Base-by-base conservation (phyloP, 92 coral and sea anemone species). In the Metridium senile region DNA sequence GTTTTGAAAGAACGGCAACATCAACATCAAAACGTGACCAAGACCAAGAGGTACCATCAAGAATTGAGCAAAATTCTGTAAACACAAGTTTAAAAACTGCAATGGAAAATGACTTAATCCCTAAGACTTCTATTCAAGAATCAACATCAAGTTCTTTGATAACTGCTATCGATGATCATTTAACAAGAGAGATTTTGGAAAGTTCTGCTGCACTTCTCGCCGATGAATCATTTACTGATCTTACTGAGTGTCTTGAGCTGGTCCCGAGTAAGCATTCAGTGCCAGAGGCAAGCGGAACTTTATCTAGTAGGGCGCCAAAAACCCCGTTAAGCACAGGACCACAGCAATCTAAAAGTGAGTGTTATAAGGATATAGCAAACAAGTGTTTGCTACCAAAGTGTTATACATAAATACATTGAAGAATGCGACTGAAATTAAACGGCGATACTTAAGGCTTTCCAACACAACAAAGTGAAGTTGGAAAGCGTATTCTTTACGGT, bases 121-220 rank as follows among this genome's bases (percentile, higher is more conserved):
- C 51, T 16, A 45, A 45, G 16, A n/a, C 73, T n/a, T n/a, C n/a
- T n/a, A n/a, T n/a, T n/a, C n/a, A n/a, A n/a, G n/a, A n/a, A n/a
- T n/a, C n/a, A 26, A 23, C 74, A 18, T 70, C 74, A 9, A 72
- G 25, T 54, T 34, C 54, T 31, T 8, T 29, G n/a, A 49, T 61
- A 26, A 51, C 65, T 11, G 66, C 43, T 11, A 71, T 72, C 23
- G 90, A 93, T 23, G 90, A 91, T 30, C 83, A 30, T 2, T 75
- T 88, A 61, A 81, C 89, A 20, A 83, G 91, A 53, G 90, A 90
- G 80, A 69, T 94, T 16, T 71, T 84, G 21, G 94, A 94, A 52
- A 88, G 92, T 62, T 86, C 98, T 11, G 81, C 85, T 25, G 93
- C 95, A 1, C 74, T 92, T 16, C 71, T 88, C 56, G 93, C 82